phyloP scores from a whole-genome alignment of 2,797 vertebrate genomes.

The Karalla daura region DNA sequence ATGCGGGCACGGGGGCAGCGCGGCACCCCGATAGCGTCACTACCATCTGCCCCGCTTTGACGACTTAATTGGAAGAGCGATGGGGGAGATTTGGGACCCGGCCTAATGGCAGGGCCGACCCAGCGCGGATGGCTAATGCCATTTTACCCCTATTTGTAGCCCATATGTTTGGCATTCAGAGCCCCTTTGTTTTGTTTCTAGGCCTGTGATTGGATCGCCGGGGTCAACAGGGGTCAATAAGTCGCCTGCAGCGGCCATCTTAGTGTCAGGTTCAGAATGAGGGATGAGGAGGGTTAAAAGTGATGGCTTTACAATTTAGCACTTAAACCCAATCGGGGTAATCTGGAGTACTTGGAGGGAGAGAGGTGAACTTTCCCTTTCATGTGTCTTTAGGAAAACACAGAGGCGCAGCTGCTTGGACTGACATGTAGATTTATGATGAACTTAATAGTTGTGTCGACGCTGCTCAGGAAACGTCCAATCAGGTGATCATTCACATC shows the following conservation, averaged over 20 bases:
- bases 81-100: constrained; percentile 62
- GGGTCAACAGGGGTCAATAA: constrained; percentile 66
- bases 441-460: neutral
- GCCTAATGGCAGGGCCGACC: constrained; percentile 67
- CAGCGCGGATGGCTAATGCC: constrained; percentile 48
- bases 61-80: constrained; percentile 77
- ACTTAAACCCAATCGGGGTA: constrained; percentile 14
- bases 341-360: neutral
- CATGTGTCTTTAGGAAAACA: neutral
- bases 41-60: constrained; percentile 75
- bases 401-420: neutral
- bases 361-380: neutral
- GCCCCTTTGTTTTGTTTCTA: constrained; percentile 41
- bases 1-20: constrained; percentile 71
- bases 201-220: constrained; percentile 33
- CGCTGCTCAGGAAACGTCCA: neutral
- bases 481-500: too few species aligned
- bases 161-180: constrained; percentile 17
- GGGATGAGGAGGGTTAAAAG: constrained; percentile 26
- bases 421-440: neutral
- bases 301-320: constrained; percentile 31
- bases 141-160: constrained; percentile 60
- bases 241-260: constrained; percentile 40
- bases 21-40: constrained; percentile 66
- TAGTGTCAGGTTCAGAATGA: constrained; percentile 55